Conservation (phyloP, 1,140 invertebrate species). For the Aphelinus certus region DNA sequence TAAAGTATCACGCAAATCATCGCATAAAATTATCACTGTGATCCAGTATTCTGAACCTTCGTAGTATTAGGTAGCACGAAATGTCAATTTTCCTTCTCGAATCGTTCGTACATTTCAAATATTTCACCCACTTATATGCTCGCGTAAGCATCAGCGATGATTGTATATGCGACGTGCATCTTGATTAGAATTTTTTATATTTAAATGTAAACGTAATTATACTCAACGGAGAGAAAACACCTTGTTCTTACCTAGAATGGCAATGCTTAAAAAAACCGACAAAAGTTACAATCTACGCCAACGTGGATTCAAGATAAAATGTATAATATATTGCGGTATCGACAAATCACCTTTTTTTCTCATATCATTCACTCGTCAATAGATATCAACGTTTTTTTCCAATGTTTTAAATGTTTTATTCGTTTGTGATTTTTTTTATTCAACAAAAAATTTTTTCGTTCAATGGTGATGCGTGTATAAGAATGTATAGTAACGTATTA, state of each 20-base stretch:
- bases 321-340: background rate
- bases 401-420: background rate
- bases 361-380: constrained; percentile 24
- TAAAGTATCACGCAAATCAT: background rate
- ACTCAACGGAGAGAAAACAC: too few species aligned
- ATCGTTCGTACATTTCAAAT: background rate
- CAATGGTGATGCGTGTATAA: constrained; percentile 5
- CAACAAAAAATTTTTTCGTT: background rate
- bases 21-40: background rate
- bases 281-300: too few species aligned
- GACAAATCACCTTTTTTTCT: constrained; percentile 2
- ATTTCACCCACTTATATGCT: background rate
- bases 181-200: background rate
- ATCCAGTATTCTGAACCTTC: too few species aligned
- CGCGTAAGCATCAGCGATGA: background rate
- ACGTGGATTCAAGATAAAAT: too few species aligned
- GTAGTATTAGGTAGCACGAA: too few species aligned
- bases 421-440: constrained; percentile 3
- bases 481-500: too few species aligned
- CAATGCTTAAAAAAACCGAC: too few species aligned
- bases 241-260: too few species aligned
- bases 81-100: background rate
- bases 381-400: constrained; percentile 36
- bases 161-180: background rate
- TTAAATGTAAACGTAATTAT: too few species aligned